phyloP scores from a whole-genome alignment of 2,888 invertebrate genomes.

The Diploptera punctata region DNA sequence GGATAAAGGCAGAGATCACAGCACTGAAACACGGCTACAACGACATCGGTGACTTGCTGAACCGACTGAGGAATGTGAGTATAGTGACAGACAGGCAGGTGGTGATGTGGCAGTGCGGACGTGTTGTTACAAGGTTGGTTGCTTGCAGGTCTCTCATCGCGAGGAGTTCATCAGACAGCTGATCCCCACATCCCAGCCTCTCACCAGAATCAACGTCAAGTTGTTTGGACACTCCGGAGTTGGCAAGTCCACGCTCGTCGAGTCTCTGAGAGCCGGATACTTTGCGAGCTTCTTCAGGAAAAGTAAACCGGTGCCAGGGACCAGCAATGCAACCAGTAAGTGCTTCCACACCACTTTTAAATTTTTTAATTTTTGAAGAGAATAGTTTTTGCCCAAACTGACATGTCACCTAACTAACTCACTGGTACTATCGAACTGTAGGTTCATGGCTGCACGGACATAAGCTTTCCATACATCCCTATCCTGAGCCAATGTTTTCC shows the following conservation, averaged over 20 bases:
- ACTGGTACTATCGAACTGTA: too few species aligned
- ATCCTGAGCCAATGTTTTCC: too few species aligned
- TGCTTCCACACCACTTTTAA: too few species aligned
- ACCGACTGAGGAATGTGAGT: conserved; percentile 67
- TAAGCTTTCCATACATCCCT: too few species aligned
- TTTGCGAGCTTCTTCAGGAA: conserved; percentile 70
- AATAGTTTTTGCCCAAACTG: too few species aligned
- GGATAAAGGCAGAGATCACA: conserved; percentile 76
- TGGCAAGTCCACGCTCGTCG: conserved; percentile 73
- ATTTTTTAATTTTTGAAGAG: too few species aligned
- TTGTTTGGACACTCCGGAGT: conserved; percentile 74
- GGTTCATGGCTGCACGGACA: too few species aligned
- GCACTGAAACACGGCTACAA: conserved; percentile 77
- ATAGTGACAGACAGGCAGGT: too few species aligned
- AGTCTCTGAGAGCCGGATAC: conserved; percentile 70
- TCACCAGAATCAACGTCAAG: conserved; percentile 69
- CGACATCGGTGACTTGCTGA: conserved; percentile 70
- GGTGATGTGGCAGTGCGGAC: too few species aligned
- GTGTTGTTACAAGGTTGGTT: too few species aligned
- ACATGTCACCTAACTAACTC: too few species aligned
- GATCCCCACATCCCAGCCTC: conserved; percentile 62
- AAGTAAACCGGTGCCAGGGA: conserved; percentile 55
- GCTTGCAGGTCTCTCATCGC: conserved; percentile 51
- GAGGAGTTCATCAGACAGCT: conserved; percentile 68
- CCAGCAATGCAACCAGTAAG: conserved; percentile 15